Conservation (phyloP, 2,797 vertebrate genomes). For the Sebastes reedi region DNA sequence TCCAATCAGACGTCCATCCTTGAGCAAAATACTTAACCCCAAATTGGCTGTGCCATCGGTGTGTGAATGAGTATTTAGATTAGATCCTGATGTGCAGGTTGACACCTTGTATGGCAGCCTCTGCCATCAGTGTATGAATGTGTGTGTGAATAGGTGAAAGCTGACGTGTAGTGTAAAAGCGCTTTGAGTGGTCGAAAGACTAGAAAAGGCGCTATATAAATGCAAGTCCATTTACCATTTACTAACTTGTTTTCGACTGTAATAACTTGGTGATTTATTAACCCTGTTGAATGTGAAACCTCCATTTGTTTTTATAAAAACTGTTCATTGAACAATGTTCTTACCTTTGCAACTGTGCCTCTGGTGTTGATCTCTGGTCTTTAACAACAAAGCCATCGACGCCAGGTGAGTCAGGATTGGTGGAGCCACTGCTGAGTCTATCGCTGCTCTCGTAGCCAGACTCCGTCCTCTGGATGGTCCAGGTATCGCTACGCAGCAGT, state of each 20-base stretch:
- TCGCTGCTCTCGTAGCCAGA: constrained; percentile 97
- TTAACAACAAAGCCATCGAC: constrained; percentile 81
- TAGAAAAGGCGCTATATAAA: no score
- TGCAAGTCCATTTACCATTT: neutral
- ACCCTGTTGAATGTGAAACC: neutral
- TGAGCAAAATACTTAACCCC: no score
- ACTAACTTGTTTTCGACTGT: neutral
- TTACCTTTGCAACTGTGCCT: constrained; percentile 86
- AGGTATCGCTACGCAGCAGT: constrained; percentile 84
- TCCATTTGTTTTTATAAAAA: neutral
- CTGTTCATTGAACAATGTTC: neutral
- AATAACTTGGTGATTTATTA: neutral
- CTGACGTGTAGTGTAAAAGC: no score
- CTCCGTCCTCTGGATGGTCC: constrained; percentile 95
- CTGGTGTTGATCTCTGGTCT: constrained; percentile 76
- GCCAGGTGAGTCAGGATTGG: constrained; percentile 89
- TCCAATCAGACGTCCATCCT: fast-evolving
- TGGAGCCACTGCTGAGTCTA: constrained; percentile 91
- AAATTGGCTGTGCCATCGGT: no score
- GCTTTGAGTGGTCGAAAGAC: no score
- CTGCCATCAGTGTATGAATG: no score
- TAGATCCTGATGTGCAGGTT: fast-evolving
- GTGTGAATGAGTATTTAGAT: no score
- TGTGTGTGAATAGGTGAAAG: no score
- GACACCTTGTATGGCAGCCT: no score